Base-by-base conservation (phyloP, 2,888 invertebrate species). In the Drosophila borealis region DNA sequence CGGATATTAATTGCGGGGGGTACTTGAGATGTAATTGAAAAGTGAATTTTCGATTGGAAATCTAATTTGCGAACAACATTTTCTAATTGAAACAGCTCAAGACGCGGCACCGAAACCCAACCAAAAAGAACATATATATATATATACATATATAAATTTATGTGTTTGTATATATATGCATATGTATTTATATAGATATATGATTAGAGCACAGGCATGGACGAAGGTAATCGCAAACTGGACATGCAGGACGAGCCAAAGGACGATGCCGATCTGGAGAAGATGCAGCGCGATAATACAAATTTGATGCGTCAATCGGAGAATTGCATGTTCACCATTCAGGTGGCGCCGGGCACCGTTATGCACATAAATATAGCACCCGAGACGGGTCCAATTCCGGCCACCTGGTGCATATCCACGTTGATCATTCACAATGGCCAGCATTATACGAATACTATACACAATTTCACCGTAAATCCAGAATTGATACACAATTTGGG, bases 321-420 rank as follows among this genome's bases (percentile, higher is more conserved):
- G 8, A 54, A 49, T 2, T 5, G 39, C 0, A 25, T 34, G 37
- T 60, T 45, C 17, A 50, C 49, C 19, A 45, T 69, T 6, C 19
- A 60, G 3, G 14, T 69, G 19, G 10, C 19, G 3, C 21, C 66
- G 0, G 48, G 37, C 4, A 69, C 60, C 1, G 53, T 10, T 4
- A 49, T 69, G 33, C 53, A 66, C 9, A 66, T 68, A 3, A 39
- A 59, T 17, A 44, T 68, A 4, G 10, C 21, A 8, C 17, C 33
- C 0, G 49, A 68, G 21, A 10, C 3, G n/a, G 49, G 33, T 8
- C 8, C 41, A 0, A 8, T 8, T 0, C 3, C 14, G 3, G n/a
- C 11, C n/a, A 36, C 34, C 10, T 70, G 70, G 64, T 50, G 70
- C 36, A 70, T 70, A 11, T 69, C 69, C 2, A 64, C 70, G 0